Evolutionary conservation across 1,140 invertebrate species (phyloP).

Genomic region (Rhysida immarginata): DNA sequence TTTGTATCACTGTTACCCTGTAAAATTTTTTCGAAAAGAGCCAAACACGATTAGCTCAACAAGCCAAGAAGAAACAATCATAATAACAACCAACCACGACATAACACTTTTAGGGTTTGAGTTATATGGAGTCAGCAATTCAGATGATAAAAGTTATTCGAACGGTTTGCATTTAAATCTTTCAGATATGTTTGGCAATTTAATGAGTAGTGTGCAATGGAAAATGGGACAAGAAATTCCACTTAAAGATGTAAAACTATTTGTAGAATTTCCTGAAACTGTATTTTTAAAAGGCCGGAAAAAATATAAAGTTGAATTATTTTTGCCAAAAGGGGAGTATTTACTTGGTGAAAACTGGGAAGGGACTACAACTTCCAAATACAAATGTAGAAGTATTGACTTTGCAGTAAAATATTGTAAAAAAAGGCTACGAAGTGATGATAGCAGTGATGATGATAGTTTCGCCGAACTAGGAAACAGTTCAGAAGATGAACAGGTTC

Average conservation of each 20-base stretch:
- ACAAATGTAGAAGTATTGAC: conserved; percentile 4
- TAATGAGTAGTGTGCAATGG: neutral
- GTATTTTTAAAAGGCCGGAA: neutral
- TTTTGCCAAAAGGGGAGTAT: conserved; percentile 1
- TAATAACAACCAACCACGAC: conserved; percentile 2
- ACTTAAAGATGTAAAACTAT: neutral
- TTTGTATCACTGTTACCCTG: conserved; percentile 1
- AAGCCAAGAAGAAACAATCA: neutral
- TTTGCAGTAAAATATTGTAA: conserved; percentile 2
- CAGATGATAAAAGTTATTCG: neutral
- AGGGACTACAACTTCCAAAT: conserved; percentile 5
- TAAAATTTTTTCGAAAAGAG: conserved; percentile 1
- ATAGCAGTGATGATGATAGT: conserved; percentile 5
- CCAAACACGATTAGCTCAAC: neutral
- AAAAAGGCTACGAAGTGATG: neutral
- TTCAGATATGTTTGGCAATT: neutral
- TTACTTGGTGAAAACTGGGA: conserved; percentile 3
- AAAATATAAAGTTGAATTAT: conserved; percentile 3
- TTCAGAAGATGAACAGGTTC: neutral
- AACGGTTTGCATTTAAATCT: neutral
- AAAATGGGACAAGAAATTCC: neutral
- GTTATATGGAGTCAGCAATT: neutral
- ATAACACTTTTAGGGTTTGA: conserved; percentile 2
- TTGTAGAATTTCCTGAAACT: neutral
- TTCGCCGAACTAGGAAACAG: conserved; percentile 2